Base-by-base conservation (phyloP, 1,140 invertebrate species). In the Drosophila subobscura region DNA sequence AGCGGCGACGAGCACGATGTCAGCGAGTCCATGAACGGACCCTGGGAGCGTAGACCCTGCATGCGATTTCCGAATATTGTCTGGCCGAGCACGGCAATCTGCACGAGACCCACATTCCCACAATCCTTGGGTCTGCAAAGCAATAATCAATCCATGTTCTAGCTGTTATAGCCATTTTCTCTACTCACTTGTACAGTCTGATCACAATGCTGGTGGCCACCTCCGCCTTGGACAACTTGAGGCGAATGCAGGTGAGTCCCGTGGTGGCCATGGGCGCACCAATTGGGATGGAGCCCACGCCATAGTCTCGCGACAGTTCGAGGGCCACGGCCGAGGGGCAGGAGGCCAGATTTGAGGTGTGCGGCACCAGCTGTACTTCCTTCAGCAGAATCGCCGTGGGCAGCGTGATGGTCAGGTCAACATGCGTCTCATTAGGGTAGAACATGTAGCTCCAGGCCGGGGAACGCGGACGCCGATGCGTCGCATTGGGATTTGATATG, bases 371-470 rank as follows among this genome's bases (percentile, higher is more conserved):
- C 76, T 98, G 97, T 7, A 98, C 95, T 93, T 98, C 97, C 84
- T 95, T 95, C n/a, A 98, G 92, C 50, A 97, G 92, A 77, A 98
- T 94, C n/a, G 97, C 97, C 90, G 96, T 97, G 1, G 97, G 97
- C 72, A 98, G 92, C n/a, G 95, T 95, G 20, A 98, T 94, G 5
- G 95, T 96, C 5, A 98, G 93, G 90, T 98, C 97, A 0, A 98
- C 95, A 92, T 96, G 96, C 7, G 94, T 94, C 92, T 98, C 97
- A 76, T 97, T 96, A 0, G 96, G 96, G 92, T 97, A 97, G 92
- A 97, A 98, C 92, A 98, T 96, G 92, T 98, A 97, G 33, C 96
- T 96, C 96, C 97, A 98, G 44, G 97, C 96, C 1, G 97, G 95
- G 5, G 96, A 96, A 55, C 97, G 93, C 1, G 97, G 96, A 71